Base-by-base conservation (phyloP, 2,113 vertebrate genomes). In the Ophthalmolycus amberensis region DNA sequence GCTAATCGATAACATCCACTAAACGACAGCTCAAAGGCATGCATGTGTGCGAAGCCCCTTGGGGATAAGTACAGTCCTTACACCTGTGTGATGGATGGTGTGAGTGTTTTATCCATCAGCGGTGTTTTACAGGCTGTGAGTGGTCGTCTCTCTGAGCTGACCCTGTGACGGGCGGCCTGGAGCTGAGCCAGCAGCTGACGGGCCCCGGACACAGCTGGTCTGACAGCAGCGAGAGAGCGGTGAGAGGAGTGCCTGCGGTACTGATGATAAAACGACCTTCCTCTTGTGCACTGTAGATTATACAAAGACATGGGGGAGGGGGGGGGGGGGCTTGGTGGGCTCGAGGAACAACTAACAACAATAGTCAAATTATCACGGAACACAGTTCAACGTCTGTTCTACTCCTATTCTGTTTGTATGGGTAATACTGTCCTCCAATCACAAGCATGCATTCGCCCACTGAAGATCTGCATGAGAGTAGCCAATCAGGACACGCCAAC, bases 1-100 rank as follows among this genome's bases (percentile, higher is more conserved):
- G 16, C 79, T 88, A 85, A 94, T 94, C 92, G 10, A 94, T 94
- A 91, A 32, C 71, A 75, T 84, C 80, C 89, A 71, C 80, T 89
- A 86, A 88, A 87, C 59, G 69, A 87, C 78, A 77, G 72, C 87
- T 82, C 66, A 44, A 50, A 83, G 77, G 69, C 58, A 48, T 62
- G 46, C 66, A 16, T 76, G 67, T 68, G 22, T 52, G 34, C 46
- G 69, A 74, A 58, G 29, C 56, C 78, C 68, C 83, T 34, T 18
- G 22, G 75, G 79, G 58, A 85, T 87, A 84, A 85, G 79, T 89
- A 75, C 84, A 89, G 82, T 89, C 79, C 71, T 68, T 91, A 83
- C 88, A 88, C 72, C 76, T 73, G 77, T 38, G 69, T 93, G 92
- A 93, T 92, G 85, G 90, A 94, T 93, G 89, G 68, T 79, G 73